These are phyloP conservation scores for Hypselothyrea guttata DNA, from an alignment of 2,888 invertebrate genomes.

Conservation along the genomic window DNA sequence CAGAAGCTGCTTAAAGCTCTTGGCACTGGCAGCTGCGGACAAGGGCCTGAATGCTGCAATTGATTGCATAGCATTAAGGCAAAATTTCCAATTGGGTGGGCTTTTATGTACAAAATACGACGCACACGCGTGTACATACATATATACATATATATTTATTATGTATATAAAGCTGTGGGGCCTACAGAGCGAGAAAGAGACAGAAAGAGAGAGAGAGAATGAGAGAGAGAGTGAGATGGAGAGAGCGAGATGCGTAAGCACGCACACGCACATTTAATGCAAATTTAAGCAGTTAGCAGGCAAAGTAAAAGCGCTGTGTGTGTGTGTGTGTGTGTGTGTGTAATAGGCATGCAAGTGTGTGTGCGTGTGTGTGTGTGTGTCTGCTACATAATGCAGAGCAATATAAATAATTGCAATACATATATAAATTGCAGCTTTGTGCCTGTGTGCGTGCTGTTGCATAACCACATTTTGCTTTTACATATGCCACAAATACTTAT, in stretches of 20 bases:
- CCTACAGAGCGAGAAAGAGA: conserved; percentile 17
- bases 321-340: conserved; percentile 31
- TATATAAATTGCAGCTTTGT: conserved; percentile 43
- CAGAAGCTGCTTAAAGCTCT: conserved; percentile 35
- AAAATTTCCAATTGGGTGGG: conserved; percentile 70
- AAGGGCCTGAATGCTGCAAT: conserved; percentile 32
- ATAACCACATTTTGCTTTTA: conserved; percentile 66
- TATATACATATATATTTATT: conserved; percentile 3
- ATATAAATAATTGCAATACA: conserved; percentile 75
- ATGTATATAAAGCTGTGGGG: conserved; percentile 28
- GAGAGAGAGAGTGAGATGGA: conserved; percentile 16
- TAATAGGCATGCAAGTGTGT: conserved; percentile 17
- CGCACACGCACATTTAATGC: conserved; percentile 74
- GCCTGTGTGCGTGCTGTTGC: conserved; percentile 51
- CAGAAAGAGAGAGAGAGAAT: not conserved
- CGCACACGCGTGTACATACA: conserved; percentile 16
- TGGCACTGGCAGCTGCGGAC: conserved; percentile 20
- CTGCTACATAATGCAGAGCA: conserved; percentile 72
- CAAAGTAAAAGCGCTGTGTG: conserved; percentile 69
- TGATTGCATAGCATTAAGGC: conserved; percentile 64
- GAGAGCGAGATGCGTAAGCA: conserved; percentile 17
- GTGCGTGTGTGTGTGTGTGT: conserved; percentile 31
- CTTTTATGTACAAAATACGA: conserved; percentile 16
- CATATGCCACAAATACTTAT: conserved; percentile 37
- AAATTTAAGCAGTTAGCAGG: conserved; percentile 78